Evolutionary conservation across 2,797 vertebrate genomes (phyloP), one percentile per base, ranked within the genome.

Genomic region (Austrolebias charrua): DNA sequence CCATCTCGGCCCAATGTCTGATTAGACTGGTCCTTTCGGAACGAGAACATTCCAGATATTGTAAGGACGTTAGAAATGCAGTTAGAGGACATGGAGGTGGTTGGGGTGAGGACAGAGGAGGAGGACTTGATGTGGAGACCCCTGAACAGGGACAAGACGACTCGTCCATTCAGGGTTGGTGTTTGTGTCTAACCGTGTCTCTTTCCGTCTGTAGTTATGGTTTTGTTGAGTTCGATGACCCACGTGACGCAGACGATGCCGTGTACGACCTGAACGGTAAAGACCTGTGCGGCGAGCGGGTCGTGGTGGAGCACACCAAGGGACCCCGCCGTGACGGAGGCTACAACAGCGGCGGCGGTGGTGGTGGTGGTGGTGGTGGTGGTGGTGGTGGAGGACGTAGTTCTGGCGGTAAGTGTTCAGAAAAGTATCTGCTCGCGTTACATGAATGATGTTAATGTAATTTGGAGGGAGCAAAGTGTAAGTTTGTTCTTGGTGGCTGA

Each of bases 181-280:
- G 0, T 31, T 28, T 10, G 3, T 47, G 38, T 9, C 9, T 14
- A 14, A 2, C 16, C 5, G 31, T 33, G 16, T 66, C 1, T 9
- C 9, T 14, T 14, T 3, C 16, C 6, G 31, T 33, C 18, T 66
- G 1, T 70, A 98, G 97, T 71, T 98, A 98, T 2, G 97, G 97
- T 60, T 98, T 98, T 86, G 97, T 98, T 74, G 97, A 98, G 80
- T 98, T 98, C 38, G 96, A 98, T 67, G 97, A 99, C 80, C 93
- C 97, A 62, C 94, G 96, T 3, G 97, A 98, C 50, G 97, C 97
- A 3, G 96, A 98, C 8, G 97, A 98, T 78, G 96, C 97, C 0
- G 97, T 99, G 44, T 98, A 98, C 67, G 97, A 98, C 85, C 92
- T 98, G 66, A 98, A 98, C 8, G 96, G 96, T 61, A 96, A 97